Base-by-base conservation (phyloP, 1,140 invertebrate species). In the Drosophila truncata region DNA sequence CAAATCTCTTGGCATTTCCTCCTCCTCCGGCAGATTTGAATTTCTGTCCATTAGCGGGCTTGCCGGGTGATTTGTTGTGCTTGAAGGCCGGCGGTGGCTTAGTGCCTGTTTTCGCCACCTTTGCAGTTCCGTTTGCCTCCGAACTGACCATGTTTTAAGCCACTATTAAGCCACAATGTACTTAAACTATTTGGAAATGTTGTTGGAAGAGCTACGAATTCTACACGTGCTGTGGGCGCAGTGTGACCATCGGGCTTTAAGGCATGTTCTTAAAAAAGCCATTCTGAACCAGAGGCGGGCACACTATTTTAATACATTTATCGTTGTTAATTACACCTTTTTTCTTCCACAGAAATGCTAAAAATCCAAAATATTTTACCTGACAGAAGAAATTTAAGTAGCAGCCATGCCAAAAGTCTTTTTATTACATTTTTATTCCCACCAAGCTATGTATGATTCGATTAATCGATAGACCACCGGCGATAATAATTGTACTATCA, bases 141-240 rank as follows among this genome's bases (percentile, higher is more conserved):
- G 54, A 73, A 72, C 70, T 73, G 54, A 72, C 67, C 70, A 73
- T 73, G 35, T 41, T 73, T 50, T 29, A 6, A 5, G 31, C 35
- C 23, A 33, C 10, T 39, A 39, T 25, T 16, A n/a, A n/a, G n/a
- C n/a, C n/a, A n/a, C n/a, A n/a, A n/a, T 39, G 10, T 4, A 20
- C 64, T 39, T 49, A 71, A 41, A 47, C 42, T 70, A 37, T 20
- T 25, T 37, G 31, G 31, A 71, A 71, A 72, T 71, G 50, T 49
- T 64, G 35, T 50, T 33, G 2, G 29, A 42, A 23, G 23, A 29
- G 35, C 41, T 39, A 29, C 20, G 31, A 60, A 39, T 20, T 39
- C 42, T 71, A 72, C 69, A 72, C 69, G 69, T 72, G 69, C 69
- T 64, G 35, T 5, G 18, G n/a, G 27, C 10, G 25, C n/a, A 65